Conservation (phyloP, 2,888 invertebrate genomes). For the Lepidocyrtinus sp. region DNA sequence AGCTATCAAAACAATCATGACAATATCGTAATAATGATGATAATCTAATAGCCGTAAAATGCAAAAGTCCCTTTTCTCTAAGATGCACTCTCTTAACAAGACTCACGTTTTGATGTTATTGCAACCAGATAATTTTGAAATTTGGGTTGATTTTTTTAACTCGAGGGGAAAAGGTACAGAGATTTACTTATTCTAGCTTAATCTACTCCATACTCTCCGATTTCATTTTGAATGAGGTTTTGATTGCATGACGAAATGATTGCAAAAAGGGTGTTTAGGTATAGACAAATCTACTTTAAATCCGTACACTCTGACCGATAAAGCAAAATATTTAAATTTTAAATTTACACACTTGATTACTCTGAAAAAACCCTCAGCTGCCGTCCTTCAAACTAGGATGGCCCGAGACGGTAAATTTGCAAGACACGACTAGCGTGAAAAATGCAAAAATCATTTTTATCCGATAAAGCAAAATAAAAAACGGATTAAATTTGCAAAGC, state of each 20-base stretch:
- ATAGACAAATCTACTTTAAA: no score
- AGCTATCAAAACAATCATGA: not conserved
- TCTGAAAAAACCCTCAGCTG: not conserved
- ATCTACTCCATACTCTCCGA: not conserved
- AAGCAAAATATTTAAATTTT: no score
- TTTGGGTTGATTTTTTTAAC: not conserved
- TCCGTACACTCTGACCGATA: no score
- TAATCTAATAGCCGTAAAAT: not conserved
- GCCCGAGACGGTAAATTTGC: not conserved
- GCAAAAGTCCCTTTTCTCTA: not conserved
- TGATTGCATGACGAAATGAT: not conserved
- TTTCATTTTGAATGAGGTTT: not conserved
- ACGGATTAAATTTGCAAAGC: not conserved
- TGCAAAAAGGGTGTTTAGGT: no score
- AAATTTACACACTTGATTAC: no score
- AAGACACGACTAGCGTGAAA: not conserved
- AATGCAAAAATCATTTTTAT: not conserved
- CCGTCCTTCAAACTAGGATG: not conserved
- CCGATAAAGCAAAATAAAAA: not conserved
- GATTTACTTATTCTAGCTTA: not conserved
- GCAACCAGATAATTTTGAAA: not conserved
- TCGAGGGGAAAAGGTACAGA: not conserved
- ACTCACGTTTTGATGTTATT: not conserved
- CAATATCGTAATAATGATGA: not conserved
- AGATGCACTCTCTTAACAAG: not conserved